Evolutionary conservation across 2,113 vertebrate species (phyloP).

Genomic region (Galemys pyrenaicus): DNA sequence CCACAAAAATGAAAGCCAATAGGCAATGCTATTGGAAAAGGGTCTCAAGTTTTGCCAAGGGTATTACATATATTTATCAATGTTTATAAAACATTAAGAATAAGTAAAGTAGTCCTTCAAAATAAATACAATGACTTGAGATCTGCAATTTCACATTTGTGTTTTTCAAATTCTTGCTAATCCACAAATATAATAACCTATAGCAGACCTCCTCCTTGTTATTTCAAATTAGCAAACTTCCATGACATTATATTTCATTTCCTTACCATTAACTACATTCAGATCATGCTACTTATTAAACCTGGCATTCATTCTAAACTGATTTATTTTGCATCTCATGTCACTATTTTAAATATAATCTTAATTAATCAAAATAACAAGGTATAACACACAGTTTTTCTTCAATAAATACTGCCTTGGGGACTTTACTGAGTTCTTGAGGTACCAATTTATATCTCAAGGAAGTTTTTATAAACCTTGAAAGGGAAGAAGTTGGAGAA

Average conservation of each 20-base stretch:
- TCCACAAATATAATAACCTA: not conserved
- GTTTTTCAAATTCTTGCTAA: conserved; percentile 16
- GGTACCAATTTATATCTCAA: conserved; percentile 12
- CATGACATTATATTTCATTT: conserved; percentile 2
- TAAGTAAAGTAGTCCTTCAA: not conserved
- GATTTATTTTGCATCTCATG: conserved; percentile 56
- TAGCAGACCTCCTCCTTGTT: not conserved
- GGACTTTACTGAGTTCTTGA: conserved; percentile 13
- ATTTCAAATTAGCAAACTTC: not conserved
- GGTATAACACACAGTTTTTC: not conserved
- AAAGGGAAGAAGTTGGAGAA: not conserved
- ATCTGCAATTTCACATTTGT: conserved; percentile 9
- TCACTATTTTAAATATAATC: conserved; percentile 52
- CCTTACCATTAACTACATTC: conserved; percentile 20
- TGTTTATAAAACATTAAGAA: not conserved
- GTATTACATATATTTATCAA: not conserved
- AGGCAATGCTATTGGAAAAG: not conserved
- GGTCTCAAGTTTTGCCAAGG: not conserved
- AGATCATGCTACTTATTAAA: not conserved
- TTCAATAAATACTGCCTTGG: conserved; percentile 24
- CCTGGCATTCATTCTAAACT: conserved; percentile 20
- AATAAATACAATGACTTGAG: conserved; percentile 1
- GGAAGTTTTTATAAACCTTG: conserved; percentile 5
- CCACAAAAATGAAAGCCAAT: not conserved
- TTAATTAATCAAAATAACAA: conserved; percentile 69